Evolutionary conservation across 2,797 vertebrate genomes (phyloP).

Genomic region (Enteromius thamalakanensis): DNA sequence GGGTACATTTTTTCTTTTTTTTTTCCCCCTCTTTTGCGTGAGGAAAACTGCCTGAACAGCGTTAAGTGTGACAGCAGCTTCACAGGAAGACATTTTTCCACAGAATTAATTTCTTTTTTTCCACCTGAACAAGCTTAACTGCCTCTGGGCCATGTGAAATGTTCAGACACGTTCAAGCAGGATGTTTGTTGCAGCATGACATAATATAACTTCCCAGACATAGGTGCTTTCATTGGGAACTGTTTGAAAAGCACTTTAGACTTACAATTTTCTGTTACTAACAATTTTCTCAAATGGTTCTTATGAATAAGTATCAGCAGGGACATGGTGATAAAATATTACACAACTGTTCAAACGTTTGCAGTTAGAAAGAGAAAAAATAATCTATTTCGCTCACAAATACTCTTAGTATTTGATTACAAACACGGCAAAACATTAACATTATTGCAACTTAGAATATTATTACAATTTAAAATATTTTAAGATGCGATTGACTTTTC

Average conservation of each 20-base stretch:
- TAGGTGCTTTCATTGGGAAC: background rate
- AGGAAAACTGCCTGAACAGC: constrained; percentile 4
- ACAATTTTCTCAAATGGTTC: background rate
- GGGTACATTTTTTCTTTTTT: background rate
- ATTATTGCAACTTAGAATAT: background rate
- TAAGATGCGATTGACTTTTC: no score
- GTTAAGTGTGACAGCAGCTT: constrained; percentile 27
- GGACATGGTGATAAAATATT: background rate
- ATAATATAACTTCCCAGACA: constrained; percentile 19
- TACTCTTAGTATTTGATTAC: background rate
- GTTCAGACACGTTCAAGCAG: constrained; percentile 19
- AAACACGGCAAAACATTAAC: background rate
- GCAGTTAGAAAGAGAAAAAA: background rate
- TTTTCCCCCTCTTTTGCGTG: background rate
- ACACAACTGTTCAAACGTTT: background rate
- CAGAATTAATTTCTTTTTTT: background rate
- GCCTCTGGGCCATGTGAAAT: background rate
- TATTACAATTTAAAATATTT: background rate
- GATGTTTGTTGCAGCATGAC: constrained; percentile 8
- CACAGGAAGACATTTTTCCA: constrained; percentile 10
- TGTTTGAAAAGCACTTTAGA: background rate
- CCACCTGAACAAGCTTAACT: constrained; percentile 3
- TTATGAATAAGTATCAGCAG: background rate
- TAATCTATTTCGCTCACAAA: background rate
- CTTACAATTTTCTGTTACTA: background rate